These are phyloP conservation scores for Erynnis tages DNA, from an alignment of 2,888 invertebrate species.

Conservation along the genomic window DNA sequence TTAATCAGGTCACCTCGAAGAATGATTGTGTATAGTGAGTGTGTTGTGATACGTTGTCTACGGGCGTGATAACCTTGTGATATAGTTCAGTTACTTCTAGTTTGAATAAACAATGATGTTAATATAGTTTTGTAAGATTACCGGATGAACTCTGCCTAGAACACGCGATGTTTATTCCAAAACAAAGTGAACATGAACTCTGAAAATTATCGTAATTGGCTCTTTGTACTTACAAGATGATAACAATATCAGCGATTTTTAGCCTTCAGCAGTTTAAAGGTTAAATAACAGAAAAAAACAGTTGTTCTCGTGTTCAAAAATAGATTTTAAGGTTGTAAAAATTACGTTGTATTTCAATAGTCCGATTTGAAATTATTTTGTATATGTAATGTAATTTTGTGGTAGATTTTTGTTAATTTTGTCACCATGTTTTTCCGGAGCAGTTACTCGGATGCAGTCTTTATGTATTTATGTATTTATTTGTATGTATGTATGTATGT, in stretches of 20 bases:
- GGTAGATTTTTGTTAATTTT: too few species aligned
- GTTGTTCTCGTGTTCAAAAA: not conserved
- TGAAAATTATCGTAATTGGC: conserved; percentile 64
- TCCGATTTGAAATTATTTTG: too few species aligned
- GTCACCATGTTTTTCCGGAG: too few species aligned
- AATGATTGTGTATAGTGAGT: conserved; percentile 33
- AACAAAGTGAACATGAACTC: conserved; percentile 43
- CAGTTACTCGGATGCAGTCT: too few species aligned
- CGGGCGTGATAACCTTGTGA: conserved; percentile 68
- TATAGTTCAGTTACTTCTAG: conserved; percentile 48
- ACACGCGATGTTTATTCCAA: conserved; percentile 67
- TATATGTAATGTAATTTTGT: too few species aligned
- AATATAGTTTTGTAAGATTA: conserved; percentile 54
- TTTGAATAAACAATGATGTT: conserved; percentile 46
- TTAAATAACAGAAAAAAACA: not conserved
- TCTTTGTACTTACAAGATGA: conserved; percentile 61
- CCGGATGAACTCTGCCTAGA: conserved; percentile 66
- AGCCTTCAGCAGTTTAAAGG: conserved; percentile 5
- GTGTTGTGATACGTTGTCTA: conserved; percentile 24
- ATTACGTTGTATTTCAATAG: too few species aligned
- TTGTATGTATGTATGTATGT: too few species aligned
- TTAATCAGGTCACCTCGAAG: conserved; percentile 24
- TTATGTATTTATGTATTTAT: too few species aligned
- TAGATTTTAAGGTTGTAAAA: not conserved
- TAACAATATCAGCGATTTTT: conserved; percentile 10